A percentile compares a stretch with the other conserved stretches of the same genome.
phyloP scores from a whole-genome alignment of 2,888 invertebrate genomes.

The Cactoblastis cactorum region DNA sequence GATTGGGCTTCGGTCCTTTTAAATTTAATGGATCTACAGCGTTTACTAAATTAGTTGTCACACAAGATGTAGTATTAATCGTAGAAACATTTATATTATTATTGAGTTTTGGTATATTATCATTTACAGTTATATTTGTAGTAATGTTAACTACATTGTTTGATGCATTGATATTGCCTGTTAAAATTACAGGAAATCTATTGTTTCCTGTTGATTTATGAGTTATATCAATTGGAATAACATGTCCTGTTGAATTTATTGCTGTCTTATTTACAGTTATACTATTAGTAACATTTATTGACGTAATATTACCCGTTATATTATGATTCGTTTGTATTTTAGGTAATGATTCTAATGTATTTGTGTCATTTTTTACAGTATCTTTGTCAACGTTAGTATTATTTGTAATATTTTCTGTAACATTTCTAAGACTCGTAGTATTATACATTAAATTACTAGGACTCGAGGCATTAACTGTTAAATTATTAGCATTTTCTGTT shows the following conservation, averaged over 20 bases:
- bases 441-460: too few species aligned
- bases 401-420: background rate
- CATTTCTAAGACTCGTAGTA: background rate
- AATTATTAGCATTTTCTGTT: background rate
- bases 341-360: too few species aligned
- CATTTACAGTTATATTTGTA: slow-evolving; percentile 27
- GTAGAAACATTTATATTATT: slow-evolving; percentile 24
- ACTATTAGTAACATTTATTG: too few species aligned
- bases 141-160: slow-evolving; percentile 47
- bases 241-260: background rate
- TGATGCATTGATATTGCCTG: background rate
- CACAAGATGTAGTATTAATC: slow-evolving; percentile 37
- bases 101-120: background rate
- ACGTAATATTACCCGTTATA: too few species aligned
- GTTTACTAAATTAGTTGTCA: slow-evolving; percentile 28
- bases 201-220: background rate
- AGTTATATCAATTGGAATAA: background rate
- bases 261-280: background rate
- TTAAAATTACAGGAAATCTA: background rate
- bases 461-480: too few species aligned
- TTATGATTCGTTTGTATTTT: too few species aligned
- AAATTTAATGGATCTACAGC: slow-evolving; percentile 50
- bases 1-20: slow-evolving; percentile 45
- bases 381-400: background rate
- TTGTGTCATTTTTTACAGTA: too few species aligned